phyloP scores from a whole-genome alignment of 2,113 vertebrate genomes.

The Neomonachus schauinslandi region DNA sequence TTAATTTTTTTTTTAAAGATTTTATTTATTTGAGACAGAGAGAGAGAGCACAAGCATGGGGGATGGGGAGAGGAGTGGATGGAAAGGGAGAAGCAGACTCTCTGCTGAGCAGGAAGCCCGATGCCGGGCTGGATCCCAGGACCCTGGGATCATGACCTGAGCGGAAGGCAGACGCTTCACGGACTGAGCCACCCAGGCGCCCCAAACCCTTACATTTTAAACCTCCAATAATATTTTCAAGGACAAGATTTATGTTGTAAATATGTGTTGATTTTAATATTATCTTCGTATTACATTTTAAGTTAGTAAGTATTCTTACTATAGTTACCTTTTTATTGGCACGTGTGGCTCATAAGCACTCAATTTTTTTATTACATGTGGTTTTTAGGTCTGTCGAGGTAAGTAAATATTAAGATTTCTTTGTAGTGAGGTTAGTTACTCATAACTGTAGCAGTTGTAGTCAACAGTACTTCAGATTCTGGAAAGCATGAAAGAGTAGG shows the following conservation, averaged over 20 bases:
- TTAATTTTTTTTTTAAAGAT: background rate
- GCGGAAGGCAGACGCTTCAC: background rate
- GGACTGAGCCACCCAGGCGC: background rate
- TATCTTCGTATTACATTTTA: background rate
- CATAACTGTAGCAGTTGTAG: background rate
- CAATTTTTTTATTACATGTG: background rate
- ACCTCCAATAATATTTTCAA: background rate
- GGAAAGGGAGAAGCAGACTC: background rate
- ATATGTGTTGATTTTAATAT: background rate
- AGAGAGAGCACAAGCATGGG: background rate
- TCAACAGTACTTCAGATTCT: background rate
- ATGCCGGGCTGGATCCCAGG: background rate
- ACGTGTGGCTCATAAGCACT: background rate
- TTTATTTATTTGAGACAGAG: no score
- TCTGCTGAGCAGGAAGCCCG: background rate
- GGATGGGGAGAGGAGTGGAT: background rate
- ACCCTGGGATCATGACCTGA: background rate
- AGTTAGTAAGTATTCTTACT: background rate
- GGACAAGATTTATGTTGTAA: background rate
- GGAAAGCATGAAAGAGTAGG: background rate
- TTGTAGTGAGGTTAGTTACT: background rate
- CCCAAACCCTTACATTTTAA: background rate
- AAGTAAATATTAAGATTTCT: background rate
- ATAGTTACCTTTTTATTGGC: background rate
- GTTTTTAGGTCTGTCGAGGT: background rate